phyloP scores from a whole-genome alignment of 2,888 invertebrate species.

The Pseudoips prasinana region DNA sequence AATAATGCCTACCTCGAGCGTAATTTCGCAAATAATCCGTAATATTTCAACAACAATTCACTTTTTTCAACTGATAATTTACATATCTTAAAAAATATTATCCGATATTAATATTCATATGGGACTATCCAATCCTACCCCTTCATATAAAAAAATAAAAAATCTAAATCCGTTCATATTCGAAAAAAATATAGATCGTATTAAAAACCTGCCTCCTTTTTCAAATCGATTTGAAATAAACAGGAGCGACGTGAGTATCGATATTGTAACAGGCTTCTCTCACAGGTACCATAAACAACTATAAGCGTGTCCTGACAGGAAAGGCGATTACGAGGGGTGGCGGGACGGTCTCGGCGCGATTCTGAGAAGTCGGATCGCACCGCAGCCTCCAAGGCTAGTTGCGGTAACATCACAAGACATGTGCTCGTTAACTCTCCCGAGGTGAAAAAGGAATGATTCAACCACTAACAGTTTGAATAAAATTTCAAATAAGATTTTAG shows the following conservation, averaged over 20 bases:
- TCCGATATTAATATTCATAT: too few relatives aligned
- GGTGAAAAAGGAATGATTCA: slow-evolving; percentile 58
- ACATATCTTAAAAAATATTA: too few relatives aligned
- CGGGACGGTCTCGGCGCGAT: slow-evolving; percentile 47
- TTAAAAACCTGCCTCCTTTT: too few relatives aligned
- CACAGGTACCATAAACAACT: slow-evolving; percentile 32
- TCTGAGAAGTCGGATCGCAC: slow-evolving; percentile 70
- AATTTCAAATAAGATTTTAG: slow-evolving; percentile 46
- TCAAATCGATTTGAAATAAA: too few relatives aligned
- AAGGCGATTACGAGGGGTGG: slow-evolving; percentile 53
- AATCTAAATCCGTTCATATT: too few relatives aligned
- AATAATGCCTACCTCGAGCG: too few relatives aligned
- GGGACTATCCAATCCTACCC: too few relatives aligned
- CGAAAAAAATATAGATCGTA: too few relatives aligned
- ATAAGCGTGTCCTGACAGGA: slow-evolving; percentile 48
- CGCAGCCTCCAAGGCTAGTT: slow-evolving; percentile 62
- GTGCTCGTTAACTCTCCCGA: slow-evolving; percentile 68
- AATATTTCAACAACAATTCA: too few relatives aligned
- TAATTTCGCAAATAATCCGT: too few relatives aligned
- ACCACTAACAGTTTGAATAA: slow-evolving; percentile 55
- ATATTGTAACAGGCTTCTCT: slow-evolving; percentile 23
- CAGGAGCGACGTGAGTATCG: slow-evolving; percentile 28
- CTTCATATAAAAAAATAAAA: too few relatives aligned
- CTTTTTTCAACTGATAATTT: too few relatives aligned
- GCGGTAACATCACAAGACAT: slow-evolving; percentile 71